Evolutionary conservation across 2,797 vertebrate species (phyloP).

Genomic region (Fringilla coelebs): DNA sequence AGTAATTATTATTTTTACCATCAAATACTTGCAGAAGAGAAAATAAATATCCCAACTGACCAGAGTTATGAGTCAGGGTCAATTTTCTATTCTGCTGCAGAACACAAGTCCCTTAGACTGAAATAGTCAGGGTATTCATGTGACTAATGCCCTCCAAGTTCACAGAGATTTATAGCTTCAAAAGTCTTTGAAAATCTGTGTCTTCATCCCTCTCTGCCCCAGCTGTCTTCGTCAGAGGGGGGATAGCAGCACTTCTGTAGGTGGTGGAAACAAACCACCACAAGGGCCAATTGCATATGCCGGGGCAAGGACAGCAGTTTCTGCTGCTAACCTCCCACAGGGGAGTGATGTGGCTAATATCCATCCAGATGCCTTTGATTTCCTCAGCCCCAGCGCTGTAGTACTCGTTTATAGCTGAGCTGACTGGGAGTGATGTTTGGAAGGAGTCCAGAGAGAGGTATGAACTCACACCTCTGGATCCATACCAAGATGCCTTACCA

Average conservation of each 20-base stretch:
- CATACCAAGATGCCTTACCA: conserved; percentile 3
- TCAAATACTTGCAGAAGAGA: neutral
- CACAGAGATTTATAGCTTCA: neutral
- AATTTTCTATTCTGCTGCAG: neutral
- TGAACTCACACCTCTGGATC: conserved; percentile 44
- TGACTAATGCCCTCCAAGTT: neutral
- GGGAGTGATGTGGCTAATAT: conserved; percentile 17
- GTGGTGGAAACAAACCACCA: neutral
- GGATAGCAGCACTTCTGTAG: neutral
- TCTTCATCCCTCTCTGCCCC: neutral
- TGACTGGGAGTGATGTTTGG: conserved; percentile 22
- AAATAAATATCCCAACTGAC: neutral
- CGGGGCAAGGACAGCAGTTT: neutral
- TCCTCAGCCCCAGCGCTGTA: neutral
- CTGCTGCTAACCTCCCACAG: neutral
- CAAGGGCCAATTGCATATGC: neutral
- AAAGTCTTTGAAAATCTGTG: neutral
- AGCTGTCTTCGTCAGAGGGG: neutral
- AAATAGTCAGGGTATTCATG: neutral
- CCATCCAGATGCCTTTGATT: conserved; percentile 12
- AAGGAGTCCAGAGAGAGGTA: neutral
- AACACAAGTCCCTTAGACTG: neutral
- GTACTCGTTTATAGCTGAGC: neutral
- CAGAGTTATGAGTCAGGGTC: neutral
- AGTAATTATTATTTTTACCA: neutral